phyloP scores from a whole-genome alignment of 2,888 invertebrate genomes.

The Diadegma fenestrale region DNA sequence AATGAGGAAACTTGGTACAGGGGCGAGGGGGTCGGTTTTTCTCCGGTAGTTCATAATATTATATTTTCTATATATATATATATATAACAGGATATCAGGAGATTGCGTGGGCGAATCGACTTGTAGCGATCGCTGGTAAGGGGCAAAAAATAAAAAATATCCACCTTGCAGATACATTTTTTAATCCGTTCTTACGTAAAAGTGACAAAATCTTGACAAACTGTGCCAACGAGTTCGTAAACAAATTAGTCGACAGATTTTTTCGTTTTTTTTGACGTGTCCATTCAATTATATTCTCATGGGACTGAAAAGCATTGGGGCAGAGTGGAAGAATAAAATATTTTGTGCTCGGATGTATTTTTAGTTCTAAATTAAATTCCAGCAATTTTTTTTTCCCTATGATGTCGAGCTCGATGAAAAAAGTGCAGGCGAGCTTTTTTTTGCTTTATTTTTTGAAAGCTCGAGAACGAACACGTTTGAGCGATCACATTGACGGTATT shows the following conservation, averaged over 20 bases:
- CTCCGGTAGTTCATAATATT: neutral
- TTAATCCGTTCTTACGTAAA: too few species aligned
- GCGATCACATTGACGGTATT: conserved; percentile 14
- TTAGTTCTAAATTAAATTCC: neutral
- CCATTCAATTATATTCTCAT: neutral
- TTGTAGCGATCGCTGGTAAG: too few species aligned
- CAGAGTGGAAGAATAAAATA: neutral
- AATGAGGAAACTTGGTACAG: neutral
- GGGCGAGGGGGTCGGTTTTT: neutral
- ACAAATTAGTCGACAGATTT: neutral
- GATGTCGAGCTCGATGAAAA: neutral
- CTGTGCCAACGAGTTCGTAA: neutral
- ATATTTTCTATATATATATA: too few species aligned
- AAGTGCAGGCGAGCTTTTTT: neutral
- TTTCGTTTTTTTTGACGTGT: neutral
- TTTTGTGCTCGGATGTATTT: neutral
- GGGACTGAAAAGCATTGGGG: neutral
- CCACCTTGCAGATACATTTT: too few species aligned
- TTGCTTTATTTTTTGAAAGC: neutral
- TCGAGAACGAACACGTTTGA: conserved; percentile 6
- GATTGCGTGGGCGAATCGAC: too few species aligned
- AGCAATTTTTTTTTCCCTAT: neutral
- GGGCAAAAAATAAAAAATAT: too few species aligned
- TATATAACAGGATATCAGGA: too few species aligned
- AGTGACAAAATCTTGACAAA: neutral